Evolutionary conservation across 2,113 vertebrate genomes (phyloP), one percentile per base, ranked within the genome.

Genomic region (Quiscalus mexicanus): DNA sequence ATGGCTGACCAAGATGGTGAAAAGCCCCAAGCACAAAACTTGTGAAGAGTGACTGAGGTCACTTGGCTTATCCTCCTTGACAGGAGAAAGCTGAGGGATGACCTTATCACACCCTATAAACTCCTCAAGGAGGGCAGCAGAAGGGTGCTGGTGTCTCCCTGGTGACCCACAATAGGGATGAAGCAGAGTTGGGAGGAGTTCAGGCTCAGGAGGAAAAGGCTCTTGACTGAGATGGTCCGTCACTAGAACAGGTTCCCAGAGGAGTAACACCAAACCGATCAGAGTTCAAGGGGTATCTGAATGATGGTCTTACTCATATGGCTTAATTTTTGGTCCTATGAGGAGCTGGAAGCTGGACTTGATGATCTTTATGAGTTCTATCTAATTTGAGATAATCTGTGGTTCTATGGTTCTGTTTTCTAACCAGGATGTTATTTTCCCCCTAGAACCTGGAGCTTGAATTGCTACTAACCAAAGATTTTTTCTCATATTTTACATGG

Each of bases 11-110:
- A 62, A 56, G 42, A 30, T 1, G 2, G 5, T 50, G 25, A 70
- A 87, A 79, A 3, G 6, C 5, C 5, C 8, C 0, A 0, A 70
- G 8, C 2, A 11, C 45, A 76, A 79, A 31, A 23, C 24, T 50
- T 75, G 2, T 0, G 0, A 60, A 27, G 25, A 19, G 22, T 5
- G 5, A 7, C 67, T 30, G 28, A 79, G 35, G 13, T 45, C 35
- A 12, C 33, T 60, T 56, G 30, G 3, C 33, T 79, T 60, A 25
- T 33, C 65, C 56, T 70, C 11, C 19, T 50, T n/a, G 21, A 42
- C n/a, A 69, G 49, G 30, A 63, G 49, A 63, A 86, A 11, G 18
- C 4, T 69, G 55, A 87, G 12, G 12, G 5, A 3, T n/a, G 27
- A 27, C 19, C 2, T 64, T 18, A 16, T 49, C 3, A 10, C 4